A percentile compares a stretch with the other conserved stretches of the same genome.
phyloP scores from a whole-genome alignment of 2,888 invertebrate species.

The Smittia sp. region DNA sequence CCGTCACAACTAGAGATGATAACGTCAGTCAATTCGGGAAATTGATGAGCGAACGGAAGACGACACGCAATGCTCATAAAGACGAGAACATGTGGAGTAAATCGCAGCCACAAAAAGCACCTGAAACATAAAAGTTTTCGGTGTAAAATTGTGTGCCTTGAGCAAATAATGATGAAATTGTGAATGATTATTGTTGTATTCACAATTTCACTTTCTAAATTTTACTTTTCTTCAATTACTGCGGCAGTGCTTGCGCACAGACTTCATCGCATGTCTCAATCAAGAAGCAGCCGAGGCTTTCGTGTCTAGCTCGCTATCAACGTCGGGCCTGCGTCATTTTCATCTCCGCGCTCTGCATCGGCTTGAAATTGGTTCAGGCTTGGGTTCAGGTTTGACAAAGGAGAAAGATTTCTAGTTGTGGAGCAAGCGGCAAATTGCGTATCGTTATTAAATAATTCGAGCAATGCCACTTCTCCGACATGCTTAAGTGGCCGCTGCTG shows the following conservation, averaged over 20 bases:
- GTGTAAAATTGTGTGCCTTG: constrained; percentile 15
- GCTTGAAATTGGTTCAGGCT: not conserved
- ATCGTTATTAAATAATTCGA: not conserved
- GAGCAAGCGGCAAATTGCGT: not conserved
- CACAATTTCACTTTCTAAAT: constrained; percentile 30
- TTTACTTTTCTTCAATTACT: constrained; percentile 41
- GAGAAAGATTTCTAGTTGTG: not conserved
- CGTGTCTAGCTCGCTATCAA: not conserved
- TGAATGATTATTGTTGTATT: constrained; percentile 30
- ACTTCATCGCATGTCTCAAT: constrained; percentile 9
- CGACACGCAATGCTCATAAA: not conserved
- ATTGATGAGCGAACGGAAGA: not conserved
- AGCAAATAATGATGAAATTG: constrained; percentile 28
- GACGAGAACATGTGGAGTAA: not conserved
- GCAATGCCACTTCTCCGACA: not conserved
- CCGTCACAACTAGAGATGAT: not conserved
- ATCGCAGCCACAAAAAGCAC: not conserved
- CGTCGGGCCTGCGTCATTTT: constrained; percentile 1
- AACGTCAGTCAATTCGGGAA: not conserved
- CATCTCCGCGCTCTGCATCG: not conserved
- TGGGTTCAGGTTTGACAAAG: not conserved
- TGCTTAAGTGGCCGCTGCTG: not conserved
- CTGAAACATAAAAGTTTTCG: not conserved
- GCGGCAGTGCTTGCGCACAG: constrained; percentile 16
- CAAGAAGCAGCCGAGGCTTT: not conserved